Percentiles rank a stretch among this genome's conserved stretches.
Evolutionary conservation across 2,888 invertebrate genomes (phyloP).

Genomic region (Coronaproctus castanopsis): DNA sequence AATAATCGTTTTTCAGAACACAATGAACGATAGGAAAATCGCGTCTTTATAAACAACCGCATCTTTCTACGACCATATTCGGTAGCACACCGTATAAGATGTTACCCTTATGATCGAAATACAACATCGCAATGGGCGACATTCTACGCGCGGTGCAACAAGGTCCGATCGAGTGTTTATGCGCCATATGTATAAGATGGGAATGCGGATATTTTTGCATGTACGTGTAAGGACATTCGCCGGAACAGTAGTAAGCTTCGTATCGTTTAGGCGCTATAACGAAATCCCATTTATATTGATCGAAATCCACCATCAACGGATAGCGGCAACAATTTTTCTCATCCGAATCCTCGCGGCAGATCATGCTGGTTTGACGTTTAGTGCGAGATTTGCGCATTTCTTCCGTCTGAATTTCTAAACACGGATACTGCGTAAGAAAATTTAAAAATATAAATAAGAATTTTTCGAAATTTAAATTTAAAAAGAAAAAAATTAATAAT

Average conservation of each 20-base stretch:
- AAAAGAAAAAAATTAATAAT: no score
- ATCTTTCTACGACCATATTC: slow-evolving; percentile 84
- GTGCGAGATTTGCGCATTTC: slow-evolving; percentile 40
- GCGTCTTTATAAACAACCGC: slow-evolving; percentile 59
- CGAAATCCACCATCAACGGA: slow-evolving; percentile 81
- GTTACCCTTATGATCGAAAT: slow-evolving; percentile 71
- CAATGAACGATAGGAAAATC: not conserved
- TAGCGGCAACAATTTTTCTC: slow-evolving; percentile 84
- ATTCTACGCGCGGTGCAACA: slow-evolving; percentile 83
- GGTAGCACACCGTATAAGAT: slow-evolving; percentile 73
- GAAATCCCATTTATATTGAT: slow-evolving; percentile 92
- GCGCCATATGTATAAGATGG: slow-evolving; percentile 63
- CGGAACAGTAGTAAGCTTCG: slow-evolving; percentile 82
- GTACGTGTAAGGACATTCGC: slow-evolving; percentile 78
- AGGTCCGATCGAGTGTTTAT: slow-evolving; percentile 55
- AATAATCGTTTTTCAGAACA: no score
- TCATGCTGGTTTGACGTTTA: slow-evolving; percentile 57
- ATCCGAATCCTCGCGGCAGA: slow-evolving; percentile 59
- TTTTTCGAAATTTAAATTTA: no score
- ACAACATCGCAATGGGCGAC: slow-evolving; percentile 74
- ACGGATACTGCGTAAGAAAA: slow-evolving; percentile 36
- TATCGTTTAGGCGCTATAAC: slow-evolving; percentile 88
- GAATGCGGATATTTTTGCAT: slow-evolving; percentile 72
- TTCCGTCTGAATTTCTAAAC: slow-evolving; percentile 36
- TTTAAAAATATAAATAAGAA: no score